These are phyloP conservation scores for Zoanthus gigantus DNA, from an alignment of 92 coral and sea anemone genomes.

Conservation along the genomic window DNA sequence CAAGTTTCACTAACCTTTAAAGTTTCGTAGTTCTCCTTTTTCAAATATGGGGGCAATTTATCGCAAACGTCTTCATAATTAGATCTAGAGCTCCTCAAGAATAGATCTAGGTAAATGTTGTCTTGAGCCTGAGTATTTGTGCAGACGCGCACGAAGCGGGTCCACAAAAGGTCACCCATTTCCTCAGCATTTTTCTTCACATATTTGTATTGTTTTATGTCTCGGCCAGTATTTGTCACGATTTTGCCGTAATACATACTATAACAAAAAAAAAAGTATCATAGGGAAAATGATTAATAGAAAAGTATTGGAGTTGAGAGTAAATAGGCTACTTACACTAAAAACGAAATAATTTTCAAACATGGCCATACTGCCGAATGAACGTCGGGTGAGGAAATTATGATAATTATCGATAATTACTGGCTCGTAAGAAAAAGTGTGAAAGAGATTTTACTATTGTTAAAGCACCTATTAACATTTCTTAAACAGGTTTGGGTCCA, in stretches of 20 bases:
- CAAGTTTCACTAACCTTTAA: constrained; percentile 11
- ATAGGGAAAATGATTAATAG: background rate
- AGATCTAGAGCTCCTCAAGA: constrained; percentile 27
- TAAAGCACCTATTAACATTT: too few relatives aligned
- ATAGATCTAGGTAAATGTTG: constrained; percentile 35
- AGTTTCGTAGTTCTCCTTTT: constrained; percentile 28
- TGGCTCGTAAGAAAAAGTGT: too few relatives aligned
- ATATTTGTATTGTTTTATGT: constrained; percentile 31
- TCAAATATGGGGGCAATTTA: constrained; percentile 28
- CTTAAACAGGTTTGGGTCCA: too few relatives aligned
- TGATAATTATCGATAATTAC: too few relatives aligned
- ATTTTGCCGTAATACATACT: background rate
- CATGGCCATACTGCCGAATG: too few relatives aligned
- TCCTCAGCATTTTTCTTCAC: constrained; percentile 12
- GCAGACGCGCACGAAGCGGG: constrained; percentile 30
- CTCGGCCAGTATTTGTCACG: constrained; percentile 4
- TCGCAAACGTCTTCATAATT: background rate
- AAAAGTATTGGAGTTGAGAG: background rate
- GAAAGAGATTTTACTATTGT: too few relatives aligned
- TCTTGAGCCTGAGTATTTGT: background rate
- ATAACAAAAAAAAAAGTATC: background rate
- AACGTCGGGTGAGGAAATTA: too few relatives aligned
- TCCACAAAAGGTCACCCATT: background rate
- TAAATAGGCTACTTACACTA: too few relatives aligned
- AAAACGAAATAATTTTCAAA: too few relatives aligned